phyloP scores from a whole-genome alignment of 1,140 invertebrate genomes.

The Papilio helenus region DNA sequence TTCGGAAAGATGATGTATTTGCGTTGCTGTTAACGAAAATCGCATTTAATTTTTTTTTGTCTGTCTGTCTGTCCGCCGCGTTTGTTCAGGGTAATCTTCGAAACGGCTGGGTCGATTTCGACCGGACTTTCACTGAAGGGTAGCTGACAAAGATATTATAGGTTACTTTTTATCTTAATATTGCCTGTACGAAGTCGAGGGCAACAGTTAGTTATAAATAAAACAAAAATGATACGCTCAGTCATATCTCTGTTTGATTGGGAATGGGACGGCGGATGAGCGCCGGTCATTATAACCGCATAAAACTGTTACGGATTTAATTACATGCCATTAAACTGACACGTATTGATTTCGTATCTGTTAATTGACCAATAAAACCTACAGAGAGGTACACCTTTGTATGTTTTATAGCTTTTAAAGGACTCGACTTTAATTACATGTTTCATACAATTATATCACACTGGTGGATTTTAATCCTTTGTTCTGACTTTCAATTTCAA shows the following conservation, averaged over 20 bases:
- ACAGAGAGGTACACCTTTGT: not conserved
- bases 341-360: slow-evolving; percentile 28
- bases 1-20: too few relatives aligned
- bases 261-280: not conserved
- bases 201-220: too few relatives aligned
- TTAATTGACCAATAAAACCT: slow-evolving; percentile 26
- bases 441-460: not conserved
- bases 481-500: not conserved
- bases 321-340: slow-evolving; percentile 25
- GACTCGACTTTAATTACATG: not conserved
- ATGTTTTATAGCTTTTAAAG: slow-evolving; percentile 26
- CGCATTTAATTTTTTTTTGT: too few relatives aligned
- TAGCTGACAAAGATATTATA: too few relatives aligned
- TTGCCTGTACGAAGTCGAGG: too few relatives aligned
- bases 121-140: too few relatives aligned
- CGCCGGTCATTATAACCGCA: slow-evolving; percentile 19
- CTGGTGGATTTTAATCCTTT: not conserved
- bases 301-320: slow-evolving; percentile 24
- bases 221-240: not conserved
- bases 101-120: too few relatives aligned
- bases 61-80: too few relatives aligned
- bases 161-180: too few relatives aligned
- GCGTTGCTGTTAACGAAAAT: too few relatives aligned
- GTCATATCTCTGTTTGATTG: slow-evolving; percentile 22
- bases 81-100: too few relatives aligned